These are phyloP conservation scores for Aurelia coerulea DNA, from an alignment of 30 jellyfish, hydroid and myxozoan genomes.

Conservation along the genomic window DNA sequence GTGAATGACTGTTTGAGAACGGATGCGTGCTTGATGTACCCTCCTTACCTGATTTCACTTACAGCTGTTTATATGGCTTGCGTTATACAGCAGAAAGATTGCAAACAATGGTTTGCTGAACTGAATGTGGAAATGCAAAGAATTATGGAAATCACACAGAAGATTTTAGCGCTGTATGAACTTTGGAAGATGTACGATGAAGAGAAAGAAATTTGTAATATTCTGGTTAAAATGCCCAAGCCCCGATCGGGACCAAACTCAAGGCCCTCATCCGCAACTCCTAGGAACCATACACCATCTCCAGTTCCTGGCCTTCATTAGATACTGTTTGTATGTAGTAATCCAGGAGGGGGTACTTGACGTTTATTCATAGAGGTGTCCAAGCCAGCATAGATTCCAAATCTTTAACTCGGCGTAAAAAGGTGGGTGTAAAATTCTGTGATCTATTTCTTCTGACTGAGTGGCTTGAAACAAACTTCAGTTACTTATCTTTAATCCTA, in stretches of 20 bases:
- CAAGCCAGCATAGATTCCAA: no score
- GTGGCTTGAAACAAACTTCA: no score
- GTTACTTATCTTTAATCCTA: no score
- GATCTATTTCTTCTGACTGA: no score
- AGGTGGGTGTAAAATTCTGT: no score
- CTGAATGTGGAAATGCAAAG: slow-evolving; percentile 82
- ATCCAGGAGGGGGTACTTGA: no score
- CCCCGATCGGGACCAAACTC: slow-evolving; percentile 88
- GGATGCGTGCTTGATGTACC: slow-evolving; percentile 79
- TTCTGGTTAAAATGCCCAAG: slow-evolving; percentile 88
- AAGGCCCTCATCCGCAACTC: slow-evolving; percentile 93
- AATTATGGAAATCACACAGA: slow-evolving; percentile 77
- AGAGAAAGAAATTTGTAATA: slow-evolving; percentile 75
- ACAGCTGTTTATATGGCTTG: slow-evolving; percentile 97
- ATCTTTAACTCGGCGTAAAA: no score
- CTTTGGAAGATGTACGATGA: slow-evolving; percentile 91
- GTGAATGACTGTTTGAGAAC: slow-evolving; percentile 88
- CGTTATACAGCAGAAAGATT: slow-evolving; percentile 85
- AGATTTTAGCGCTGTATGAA: slow-evolving; percentile 84
- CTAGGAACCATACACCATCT: slow-evolving; percentile 92
- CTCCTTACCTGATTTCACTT: slow-evolving; percentile 90
- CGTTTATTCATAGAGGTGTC: no score
- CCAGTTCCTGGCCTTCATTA: slow-evolving; percentile 79
- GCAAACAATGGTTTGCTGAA: slow-evolving; percentile 97
- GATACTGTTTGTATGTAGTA: background rate